Percentiles rank a stretch among this genome's conserved stretches.
Conservation (phyloP, 2,888 invertebrate genomes). For the Nomada hirtipes region DNA sequence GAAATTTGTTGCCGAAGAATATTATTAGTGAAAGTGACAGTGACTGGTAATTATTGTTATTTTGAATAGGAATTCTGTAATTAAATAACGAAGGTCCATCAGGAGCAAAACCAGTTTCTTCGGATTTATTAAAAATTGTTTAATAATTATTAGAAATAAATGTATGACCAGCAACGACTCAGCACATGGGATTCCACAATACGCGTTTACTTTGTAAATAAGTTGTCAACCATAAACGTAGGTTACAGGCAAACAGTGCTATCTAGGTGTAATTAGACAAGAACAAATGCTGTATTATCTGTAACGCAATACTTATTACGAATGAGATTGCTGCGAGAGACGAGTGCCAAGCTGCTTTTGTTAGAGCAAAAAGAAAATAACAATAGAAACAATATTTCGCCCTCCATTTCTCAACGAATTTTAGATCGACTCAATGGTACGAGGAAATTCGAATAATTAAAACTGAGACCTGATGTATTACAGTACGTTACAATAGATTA, state of each 20-base stretch:
- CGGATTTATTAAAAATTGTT: background rate
- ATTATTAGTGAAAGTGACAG: too few species aligned
- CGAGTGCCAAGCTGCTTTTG: constrained; percentile 19
- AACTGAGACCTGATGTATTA: too few species aligned
- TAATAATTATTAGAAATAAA: background rate
- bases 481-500: too few species aligned
- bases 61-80: too few species aligned
- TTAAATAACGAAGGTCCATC: too few species aligned
- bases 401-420: background rate
- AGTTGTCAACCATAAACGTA: constrained; percentile 49
- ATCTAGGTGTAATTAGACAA: constrained; percentile 66
- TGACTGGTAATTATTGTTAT: too few species aligned
- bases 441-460: too few species aligned
- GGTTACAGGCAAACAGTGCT: constrained; percentile 57
- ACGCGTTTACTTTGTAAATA: constrained; percentile 53
- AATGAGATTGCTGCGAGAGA: constrained; percentile 41
- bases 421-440: background rate
- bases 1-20: too few species aligned
- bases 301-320: constrained; percentile 64
- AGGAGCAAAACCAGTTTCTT: too few species aligned
- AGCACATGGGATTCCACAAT: background rate
- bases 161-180: background rate
- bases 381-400: background rate
- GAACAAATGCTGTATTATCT: constrained; percentile 58
- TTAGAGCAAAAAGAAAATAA: background rate